Conservation (phyloP, 2,797 vertebrate genomes). For the Premnoplex brunnescens region DNA sequence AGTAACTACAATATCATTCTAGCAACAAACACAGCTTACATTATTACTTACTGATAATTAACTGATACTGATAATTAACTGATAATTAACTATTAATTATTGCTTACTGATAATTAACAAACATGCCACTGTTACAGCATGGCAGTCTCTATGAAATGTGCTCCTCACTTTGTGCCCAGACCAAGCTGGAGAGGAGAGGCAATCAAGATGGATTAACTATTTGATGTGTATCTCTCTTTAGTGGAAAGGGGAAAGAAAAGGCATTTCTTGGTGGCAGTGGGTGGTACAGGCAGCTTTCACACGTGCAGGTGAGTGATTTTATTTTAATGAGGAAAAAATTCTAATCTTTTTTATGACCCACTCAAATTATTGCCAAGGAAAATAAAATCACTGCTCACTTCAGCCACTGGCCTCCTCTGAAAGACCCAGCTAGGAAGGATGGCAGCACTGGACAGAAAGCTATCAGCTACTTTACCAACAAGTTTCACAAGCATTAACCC, state of each 20-base stretch:
- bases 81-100: not conserved
- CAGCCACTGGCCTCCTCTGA: not conserved
- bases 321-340: not conserved
- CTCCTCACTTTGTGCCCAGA: not conserved
- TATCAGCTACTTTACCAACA: not conserved
- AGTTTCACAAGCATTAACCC: conserved; percentile 50
- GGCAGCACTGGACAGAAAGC: conserved; percentile 20
- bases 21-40: not conserved
- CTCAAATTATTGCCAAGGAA: not conserved
- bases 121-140: not conserved
- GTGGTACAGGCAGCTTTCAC: not conserved
- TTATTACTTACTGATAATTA: not conserved
- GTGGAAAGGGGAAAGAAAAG: not conserved
- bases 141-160: not conserved
- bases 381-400: not conserved
- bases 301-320: not conserved
- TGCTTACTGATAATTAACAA: not conserved
- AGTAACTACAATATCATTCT: not conserved
- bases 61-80: not conserved
- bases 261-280: not conserved
- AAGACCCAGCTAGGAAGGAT: not conserved
- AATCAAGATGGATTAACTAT: not conserved
- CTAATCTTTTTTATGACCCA: not conserved
- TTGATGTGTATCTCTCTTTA: not conserved
- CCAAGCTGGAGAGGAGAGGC: not conserved